Percentiles rank a stretch among this genome's conserved stretches.
phyloP scores from a whole-genome alignment of 2,113 vertebrate genomes.

The Cyanistes caeruleus region DNA sequence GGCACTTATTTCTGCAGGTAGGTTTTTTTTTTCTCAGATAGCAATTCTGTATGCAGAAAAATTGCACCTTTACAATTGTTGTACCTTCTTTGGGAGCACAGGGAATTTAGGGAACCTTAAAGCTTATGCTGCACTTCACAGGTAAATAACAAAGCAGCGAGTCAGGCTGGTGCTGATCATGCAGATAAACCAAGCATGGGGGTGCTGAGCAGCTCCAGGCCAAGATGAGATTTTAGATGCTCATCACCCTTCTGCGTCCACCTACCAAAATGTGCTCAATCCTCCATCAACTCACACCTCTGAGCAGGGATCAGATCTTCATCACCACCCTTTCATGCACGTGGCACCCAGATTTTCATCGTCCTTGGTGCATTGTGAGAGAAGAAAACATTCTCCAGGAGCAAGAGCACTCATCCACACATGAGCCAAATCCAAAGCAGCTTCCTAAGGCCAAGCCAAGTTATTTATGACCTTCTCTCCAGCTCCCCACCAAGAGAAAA shows the following conservation, averaged over 20 bases:
- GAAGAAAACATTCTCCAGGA: background rate
- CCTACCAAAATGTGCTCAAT: background rate
- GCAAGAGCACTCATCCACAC: background rate
- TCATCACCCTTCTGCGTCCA: background rate
- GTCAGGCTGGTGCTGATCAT: accelerated
- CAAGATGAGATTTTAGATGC: background rate
- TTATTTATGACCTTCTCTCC: background rate
- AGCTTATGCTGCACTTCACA: background rate
- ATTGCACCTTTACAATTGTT: background rate
- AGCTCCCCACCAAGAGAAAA: background rate
- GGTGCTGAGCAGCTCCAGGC: background rate
- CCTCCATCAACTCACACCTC: background rate
- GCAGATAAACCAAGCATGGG: background rate
- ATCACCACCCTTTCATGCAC: accelerated
- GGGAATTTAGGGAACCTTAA: background rate
- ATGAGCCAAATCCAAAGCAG: background rate
- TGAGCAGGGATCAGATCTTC: background rate
- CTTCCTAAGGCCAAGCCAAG: background rate
- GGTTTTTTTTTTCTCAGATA: background rate
- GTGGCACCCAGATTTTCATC: background rate
- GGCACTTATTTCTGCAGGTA: background rate
- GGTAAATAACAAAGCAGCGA: background rate
- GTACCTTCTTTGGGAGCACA: background rate
- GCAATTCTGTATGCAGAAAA: background rate
- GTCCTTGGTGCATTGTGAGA: accelerated